Percentiles rank a stretch among this genome's conserved stretches.
phyloP scores from a whole-genome alignment of 2,888 invertebrate species.

The Epistrophe grossulariae region DNA sequence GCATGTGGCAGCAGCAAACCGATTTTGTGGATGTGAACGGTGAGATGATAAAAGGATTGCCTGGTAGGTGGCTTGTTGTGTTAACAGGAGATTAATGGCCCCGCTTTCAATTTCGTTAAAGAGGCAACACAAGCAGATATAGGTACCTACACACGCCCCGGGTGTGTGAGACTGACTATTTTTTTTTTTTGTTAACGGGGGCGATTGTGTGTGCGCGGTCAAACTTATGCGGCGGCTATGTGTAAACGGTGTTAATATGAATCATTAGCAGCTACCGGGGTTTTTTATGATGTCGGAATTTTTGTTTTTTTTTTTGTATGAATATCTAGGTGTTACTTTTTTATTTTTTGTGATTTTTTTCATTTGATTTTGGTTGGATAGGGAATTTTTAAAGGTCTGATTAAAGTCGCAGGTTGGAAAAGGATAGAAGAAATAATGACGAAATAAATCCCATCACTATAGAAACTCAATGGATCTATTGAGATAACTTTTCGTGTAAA shows the following conservation, averaged over 20 bases:
- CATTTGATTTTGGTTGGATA: background rate
- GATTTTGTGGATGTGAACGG: conserved; percentile 38
- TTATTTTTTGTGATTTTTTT: background rate
- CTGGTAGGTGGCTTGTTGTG: conserved; percentile 75
- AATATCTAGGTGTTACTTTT: background rate
- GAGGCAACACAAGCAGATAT: conserved; percentile 30
- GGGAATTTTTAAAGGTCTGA: too few species aligned
- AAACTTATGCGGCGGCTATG: conserved; percentile 11
- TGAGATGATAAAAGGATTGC: conserved; percentile 72
- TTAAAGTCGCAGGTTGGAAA: too few species aligned
- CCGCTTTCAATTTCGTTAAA: conserved; percentile 70
- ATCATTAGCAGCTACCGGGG: conserved; percentile 62
- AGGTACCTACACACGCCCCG: conserved; percentile 49
- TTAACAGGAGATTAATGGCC: conserved; percentile 74
- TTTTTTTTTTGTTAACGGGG: conserved; percentile 34
- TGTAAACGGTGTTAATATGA: conserved; percentile 69
- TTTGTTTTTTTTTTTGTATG: background rate
- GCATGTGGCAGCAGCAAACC: conserved; percentile 25
- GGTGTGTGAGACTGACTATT: conserved; percentile 49
- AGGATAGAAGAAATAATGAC: too few species aligned
- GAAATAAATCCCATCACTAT: too few species aligned
- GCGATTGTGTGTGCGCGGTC: conserved; percentile 14
- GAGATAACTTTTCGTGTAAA: too few species aligned
- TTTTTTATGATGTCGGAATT: conserved; percentile 18
- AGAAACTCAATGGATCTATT: too few species aligned